Conservation (phyloP, 2,113 vertebrate genomes). For the Paracanthobrama guichenoti region DNA sequence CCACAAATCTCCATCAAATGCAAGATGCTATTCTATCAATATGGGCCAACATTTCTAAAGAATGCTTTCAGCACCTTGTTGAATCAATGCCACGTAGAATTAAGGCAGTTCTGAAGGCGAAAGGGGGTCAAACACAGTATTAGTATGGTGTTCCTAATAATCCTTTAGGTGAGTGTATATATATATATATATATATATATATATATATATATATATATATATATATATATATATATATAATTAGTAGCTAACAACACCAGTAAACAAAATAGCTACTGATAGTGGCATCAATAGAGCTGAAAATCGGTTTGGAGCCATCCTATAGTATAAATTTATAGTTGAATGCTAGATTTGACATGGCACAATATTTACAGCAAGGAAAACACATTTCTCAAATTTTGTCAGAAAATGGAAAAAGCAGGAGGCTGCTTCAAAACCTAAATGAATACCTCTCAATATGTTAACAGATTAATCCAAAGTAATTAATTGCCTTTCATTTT, state of each 20-base stretch:
- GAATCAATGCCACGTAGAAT: too few species aligned
- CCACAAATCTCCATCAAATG: too few species aligned
- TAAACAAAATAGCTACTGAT: neutral
- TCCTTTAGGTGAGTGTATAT: too few species aligned
- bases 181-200: too few species aligned
- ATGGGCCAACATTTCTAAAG: too few species aligned
- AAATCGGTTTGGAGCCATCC: neutral
- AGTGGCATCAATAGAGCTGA: neutral
- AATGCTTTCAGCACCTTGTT: too few species aligned
- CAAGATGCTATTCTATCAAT: too few species aligned
- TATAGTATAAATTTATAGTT: neutral
- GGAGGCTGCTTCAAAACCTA: neutral
- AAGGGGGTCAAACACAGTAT: too few species aligned
- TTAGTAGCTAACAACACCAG: too few species aligned
- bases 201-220: too few species aligned
- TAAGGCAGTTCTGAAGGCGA: too few species aligned
- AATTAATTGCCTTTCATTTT: neutral
- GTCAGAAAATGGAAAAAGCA: neutral
- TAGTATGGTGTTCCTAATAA: too few species aligned
- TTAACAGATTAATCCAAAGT: neutral
- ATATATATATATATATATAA: neutral
- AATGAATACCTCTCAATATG: neutral
- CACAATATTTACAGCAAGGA: neutral
- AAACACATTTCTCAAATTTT: neutral
- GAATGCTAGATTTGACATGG: slow-evolving; percentile 4